Evolutionary conservation across 2,888 invertebrate species (phyloP).

Genomic region (Gastrophysa polygoni): DNA sequence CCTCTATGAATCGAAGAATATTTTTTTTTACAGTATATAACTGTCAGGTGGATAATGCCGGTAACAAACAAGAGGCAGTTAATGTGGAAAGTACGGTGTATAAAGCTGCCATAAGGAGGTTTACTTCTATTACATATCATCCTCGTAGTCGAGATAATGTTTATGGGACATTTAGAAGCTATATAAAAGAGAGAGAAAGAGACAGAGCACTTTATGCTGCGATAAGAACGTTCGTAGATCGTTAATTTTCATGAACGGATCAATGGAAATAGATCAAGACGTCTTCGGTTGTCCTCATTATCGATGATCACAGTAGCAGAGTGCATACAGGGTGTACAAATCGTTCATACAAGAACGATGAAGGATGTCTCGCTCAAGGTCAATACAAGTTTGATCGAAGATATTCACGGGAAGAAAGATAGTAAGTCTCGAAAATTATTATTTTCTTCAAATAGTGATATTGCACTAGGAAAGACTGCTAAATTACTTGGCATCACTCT

Average conservation of each 20-base stretch:
- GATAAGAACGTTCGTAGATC: slow-evolving; percentile 18
- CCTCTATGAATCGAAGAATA: too few species aligned
- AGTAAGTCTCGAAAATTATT: too few species aligned
- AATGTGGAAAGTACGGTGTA: slow-evolving; percentile 23
- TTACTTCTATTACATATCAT: slow-evolving; percentile 51
- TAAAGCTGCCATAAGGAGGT: slow-evolving; percentile 45
- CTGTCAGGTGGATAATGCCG: slow-evolving; percentile 2
- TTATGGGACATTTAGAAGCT: slow-evolving; percentile 50
- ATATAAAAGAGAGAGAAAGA: too few species aligned
- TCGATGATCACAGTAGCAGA: too few species aligned
- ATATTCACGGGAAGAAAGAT: too few species aligned
- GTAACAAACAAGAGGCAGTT: slow-evolving; percentile 14
- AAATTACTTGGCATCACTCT: too few species aligned
- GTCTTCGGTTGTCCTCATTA: not conserved
- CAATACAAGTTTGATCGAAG: too few species aligned
- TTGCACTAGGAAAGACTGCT: too few species aligned
- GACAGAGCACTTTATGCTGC: slow-evolving; percentile 15
- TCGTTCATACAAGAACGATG: too few species aligned
- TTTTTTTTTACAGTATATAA: slow-evolving; percentile 2
- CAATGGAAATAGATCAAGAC: slow-evolving; percentile 18
- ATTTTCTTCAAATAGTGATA: too few species aligned
- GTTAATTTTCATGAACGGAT: slow-evolving; percentile 21
- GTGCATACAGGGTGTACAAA: too few species aligned
- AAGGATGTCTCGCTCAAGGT: too few species aligned
- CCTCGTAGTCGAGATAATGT: slow-evolving; percentile 51